phyloP scores from a whole-genome alignment of 2,888 invertebrate genomes.

The Macrostomum cliftonense region DNA sequence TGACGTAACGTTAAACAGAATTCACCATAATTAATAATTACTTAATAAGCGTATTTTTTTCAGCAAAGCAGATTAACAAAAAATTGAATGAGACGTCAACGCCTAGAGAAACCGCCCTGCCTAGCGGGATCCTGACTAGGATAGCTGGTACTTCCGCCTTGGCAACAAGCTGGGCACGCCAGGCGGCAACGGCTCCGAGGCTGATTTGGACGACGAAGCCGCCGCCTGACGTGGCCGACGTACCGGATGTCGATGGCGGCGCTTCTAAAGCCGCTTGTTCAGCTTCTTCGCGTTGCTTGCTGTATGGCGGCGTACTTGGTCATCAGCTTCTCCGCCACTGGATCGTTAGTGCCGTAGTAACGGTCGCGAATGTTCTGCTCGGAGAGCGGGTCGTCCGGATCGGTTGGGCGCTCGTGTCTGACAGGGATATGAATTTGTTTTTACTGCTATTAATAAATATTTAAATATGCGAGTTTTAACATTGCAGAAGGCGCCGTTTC shows the following conservation, averaged over 20 bases:
- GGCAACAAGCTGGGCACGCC: conserved; percentile 28
- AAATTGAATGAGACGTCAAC: too few relatives aligned
- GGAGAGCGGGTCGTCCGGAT: conserved; percentile 83
- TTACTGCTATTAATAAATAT: too few relatives aligned
- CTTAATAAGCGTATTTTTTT: too few relatives aligned
- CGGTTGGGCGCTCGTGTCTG: conserved; percentile 80
- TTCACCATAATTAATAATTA: too few relatives aligned
- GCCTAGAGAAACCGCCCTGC: conserved; percentile 45
- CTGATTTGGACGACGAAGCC: conserved; percentile 36
- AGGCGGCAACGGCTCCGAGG: conserved; percentile 27
- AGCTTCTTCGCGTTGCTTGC: conserved; percentile 44
- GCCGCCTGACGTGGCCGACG: conserved; percentile 11
- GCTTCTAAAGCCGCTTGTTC: conserved; percentile 18
- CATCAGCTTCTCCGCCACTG: conserved; percentile 79
- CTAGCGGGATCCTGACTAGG: conserved; percentile 90
- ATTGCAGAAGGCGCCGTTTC: too few relatives aligned
- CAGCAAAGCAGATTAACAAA: too few relatives aligned
- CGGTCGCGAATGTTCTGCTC: conserved; percentile 54
- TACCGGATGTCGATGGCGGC: conserved; percentile 16
- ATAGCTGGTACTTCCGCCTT: conserved; percentile 51
- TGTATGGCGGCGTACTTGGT: conserved; percentile 78
- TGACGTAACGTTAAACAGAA: too few relatives aligned
- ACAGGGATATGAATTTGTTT: too few relatives aligned
- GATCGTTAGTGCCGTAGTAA: conserved; percentile 83
- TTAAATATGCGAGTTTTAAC: too few relatives aligned